Conservation (phyloP, 1,140 invertebrate genomes). For the Lepeophtheirus salmonis region DNA sequence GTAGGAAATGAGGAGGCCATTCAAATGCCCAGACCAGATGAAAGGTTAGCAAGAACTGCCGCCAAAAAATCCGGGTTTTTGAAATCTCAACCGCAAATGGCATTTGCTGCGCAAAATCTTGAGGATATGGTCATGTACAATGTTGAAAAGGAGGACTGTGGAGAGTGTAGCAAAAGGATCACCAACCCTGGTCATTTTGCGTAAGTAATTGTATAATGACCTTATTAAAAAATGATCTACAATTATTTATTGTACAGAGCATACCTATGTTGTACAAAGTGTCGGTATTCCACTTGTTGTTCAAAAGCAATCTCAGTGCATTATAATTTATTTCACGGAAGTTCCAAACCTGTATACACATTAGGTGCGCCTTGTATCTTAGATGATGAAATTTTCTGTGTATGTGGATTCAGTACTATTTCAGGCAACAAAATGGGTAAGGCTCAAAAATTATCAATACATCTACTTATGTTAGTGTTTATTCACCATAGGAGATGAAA, state of each 20-base stretch:
- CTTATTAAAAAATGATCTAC: not conserved
- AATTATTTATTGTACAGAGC: conserved; percentile 34
- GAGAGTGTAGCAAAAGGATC: not conserved
- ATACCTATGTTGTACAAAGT: conserved; percentile 46
- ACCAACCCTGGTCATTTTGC: not conserved
- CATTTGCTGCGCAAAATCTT: conserved; percentile 12
- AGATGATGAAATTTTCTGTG: conserved; percentile 41
- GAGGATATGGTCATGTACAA: conserved; percentile 15
- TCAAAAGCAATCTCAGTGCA: conserved; percentile 50
- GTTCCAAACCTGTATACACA: conserved; percentile 9
- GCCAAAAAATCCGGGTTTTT: not conserved
- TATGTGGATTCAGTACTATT: conserved; percentile 46
- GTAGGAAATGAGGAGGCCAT: not conserved
- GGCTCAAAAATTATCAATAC: conserved; percentile 9
- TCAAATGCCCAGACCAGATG: not conserved
- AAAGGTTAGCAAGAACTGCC: not conserved
- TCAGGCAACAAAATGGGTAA: conserved; percentile 36
- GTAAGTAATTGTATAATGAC: conserved; percentile 3
- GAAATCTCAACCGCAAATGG: conserved; percentile 1
- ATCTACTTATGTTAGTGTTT: not conserved
- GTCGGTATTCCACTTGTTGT: conserved; percentile 53
- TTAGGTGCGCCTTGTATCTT: conserved; percentile 21
- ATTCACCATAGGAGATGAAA: too few relatives aligned
- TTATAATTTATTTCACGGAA: conserved; percentile 27
- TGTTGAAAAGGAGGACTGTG: conserved; percentile 8